These are phyloP conservation scores for Brenthis daphne DNA, from an alignment of 2,888 invertebrate genomes.

Conservation along the genomic window DNA sequence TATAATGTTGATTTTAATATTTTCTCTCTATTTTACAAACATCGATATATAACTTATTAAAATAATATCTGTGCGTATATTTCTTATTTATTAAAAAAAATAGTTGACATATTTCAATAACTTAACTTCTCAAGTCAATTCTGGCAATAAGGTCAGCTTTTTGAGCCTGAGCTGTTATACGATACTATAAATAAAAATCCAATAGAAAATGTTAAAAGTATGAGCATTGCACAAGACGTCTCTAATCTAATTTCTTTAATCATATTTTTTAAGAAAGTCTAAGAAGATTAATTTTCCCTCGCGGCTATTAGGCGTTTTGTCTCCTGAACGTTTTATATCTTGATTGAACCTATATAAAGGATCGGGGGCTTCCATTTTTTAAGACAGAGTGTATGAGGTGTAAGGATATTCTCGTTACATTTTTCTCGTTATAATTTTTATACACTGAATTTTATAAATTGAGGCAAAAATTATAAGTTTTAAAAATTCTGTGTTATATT, in stretches of 20 bases:
- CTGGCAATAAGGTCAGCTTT: too few species aligned
- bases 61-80: not conserved
- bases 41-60: not conserved
- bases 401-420: slow-evolving; percentile 8
- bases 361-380: slow-evolving; percentile 15
- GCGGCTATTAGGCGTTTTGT: slow-evolving; percentile 38
- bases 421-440: not conserved
- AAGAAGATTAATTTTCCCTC: slow-evolving; percentile 33
- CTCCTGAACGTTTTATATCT: slow-evolving; percentile 38
- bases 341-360: slow-evolving; percentile 26
- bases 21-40: not conserved
- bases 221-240: slow-evolving; percentile 6
- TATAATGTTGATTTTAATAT: not conserved
- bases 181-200: too few species aligned
- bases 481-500: too few species aligned
- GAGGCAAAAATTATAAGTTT: too few species aligned
- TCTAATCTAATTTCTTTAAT: slow-evolving; percentile 6
- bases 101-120: too few species aligned
- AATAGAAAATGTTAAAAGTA: not conserved
- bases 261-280: slow-evolving; percentile 25
- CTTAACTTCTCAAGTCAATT: too few species aligned
- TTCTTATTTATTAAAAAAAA: too few species aligned
- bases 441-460: too few species aligned
- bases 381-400: slow-evolving; percentile 1
- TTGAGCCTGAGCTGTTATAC: too few species aligned